phyloP scores from a whole-genome alignment of 2,888 invertebrate genomes.

The Cantharis lateralis region DNA sequence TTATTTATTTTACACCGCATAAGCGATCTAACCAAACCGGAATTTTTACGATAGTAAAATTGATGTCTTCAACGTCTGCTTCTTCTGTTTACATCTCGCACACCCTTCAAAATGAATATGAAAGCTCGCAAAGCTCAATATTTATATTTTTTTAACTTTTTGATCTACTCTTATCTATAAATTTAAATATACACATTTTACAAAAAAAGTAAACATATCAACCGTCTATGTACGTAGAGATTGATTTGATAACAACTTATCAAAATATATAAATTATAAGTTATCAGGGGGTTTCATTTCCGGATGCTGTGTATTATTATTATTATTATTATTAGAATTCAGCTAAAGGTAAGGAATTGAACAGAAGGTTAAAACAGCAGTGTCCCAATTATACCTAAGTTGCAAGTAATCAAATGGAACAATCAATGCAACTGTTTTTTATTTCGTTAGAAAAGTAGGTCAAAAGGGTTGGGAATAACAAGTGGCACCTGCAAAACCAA shows the following conservation, averaged over 20 bases:
- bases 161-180: background rate
- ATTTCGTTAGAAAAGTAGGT: slow-evolving; percentile 30
- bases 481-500: slow-evolving; percentile 38
- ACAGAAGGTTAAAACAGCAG: background rate
- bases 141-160: background rate
- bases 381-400: background rate
- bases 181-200: background rate
- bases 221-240: too few relatives aligned
- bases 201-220: background rate
- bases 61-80: slow-evolving; percentile 25
- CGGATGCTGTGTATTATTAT: background rate
- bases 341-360: background rate
- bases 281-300: background rate
- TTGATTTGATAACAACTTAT: background rate
- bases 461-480: slow-evolving; percentile 38
- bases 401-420: slow-evolving; percentile 18
- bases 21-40: slow-evolving; percentile 31
- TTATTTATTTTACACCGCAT: slow-evolving; percentile 22
- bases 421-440: slow-evolving; percentile 32
- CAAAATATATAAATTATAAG: background rate
- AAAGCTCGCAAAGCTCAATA: background rate
- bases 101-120: background rate
- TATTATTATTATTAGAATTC: background rate
- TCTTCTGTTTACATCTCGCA: background rate
- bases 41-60: slow-evolving; percentile 34